These are phyloP conservation scores for Palythoa grandis DNA, from an alignment of 92 coral and sea anemone species.

Conservation along the genomic window DNA sequence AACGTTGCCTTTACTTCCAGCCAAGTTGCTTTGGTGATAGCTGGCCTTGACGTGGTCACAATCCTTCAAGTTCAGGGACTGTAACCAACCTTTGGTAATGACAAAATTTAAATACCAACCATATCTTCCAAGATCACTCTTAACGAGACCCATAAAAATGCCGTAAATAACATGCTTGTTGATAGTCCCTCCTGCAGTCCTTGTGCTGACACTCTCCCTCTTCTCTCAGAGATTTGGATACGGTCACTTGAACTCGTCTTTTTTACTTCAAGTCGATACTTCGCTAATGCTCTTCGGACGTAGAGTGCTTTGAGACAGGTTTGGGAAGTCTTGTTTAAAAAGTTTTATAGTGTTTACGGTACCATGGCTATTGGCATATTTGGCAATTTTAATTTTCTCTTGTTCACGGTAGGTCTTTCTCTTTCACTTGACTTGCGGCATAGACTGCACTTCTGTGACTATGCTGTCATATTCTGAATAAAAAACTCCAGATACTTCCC, in stretches of 20 bases:
- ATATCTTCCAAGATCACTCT: slow-evolving; percentile 54
- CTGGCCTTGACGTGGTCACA: too few relatives aligned
- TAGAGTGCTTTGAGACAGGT: slow-evolving; percentile 56
- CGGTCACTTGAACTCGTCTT: slow-evolving; percentile 41
- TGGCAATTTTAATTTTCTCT: background rate
- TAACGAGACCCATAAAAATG: slow-evolving; percentile 41
- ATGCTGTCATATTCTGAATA: slow-evolving; percentile 55
- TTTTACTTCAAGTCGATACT: slow-evolving; percentile 51
- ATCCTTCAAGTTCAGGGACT: too few relatives aligned
- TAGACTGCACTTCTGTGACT: slow-evolving; percentile 51
- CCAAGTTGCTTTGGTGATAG: too few relatives aligned
- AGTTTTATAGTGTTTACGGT: slow-evolving; percentile 46
- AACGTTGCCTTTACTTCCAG: too few relatives aligned
- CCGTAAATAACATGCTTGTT: slow-evolving; percentile 59
- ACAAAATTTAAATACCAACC: slow-evolving; percentile 38
- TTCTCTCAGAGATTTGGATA: slow-evolving; percentile 50
- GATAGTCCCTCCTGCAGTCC: slow-evolving; percentile 57
- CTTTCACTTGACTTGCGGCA: slow-evolving; percentile 45
- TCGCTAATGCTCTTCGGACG: slow-evolving; percentile 46
- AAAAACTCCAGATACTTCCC: slow-evolving; percentile 53
- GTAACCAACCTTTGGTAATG: slow-evolving; percentile 31
- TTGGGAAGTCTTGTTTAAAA: slow-evolving; percentile 57
- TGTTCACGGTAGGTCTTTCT: background rate
- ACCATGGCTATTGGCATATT: slow-evolving; percentile 48
- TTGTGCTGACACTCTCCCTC: slow-evolving; percentile 59